phyloP scores from a whole-genome alignment of 2,797 vertebrate species.

The Yasuhikotakia modesta region DNA sequence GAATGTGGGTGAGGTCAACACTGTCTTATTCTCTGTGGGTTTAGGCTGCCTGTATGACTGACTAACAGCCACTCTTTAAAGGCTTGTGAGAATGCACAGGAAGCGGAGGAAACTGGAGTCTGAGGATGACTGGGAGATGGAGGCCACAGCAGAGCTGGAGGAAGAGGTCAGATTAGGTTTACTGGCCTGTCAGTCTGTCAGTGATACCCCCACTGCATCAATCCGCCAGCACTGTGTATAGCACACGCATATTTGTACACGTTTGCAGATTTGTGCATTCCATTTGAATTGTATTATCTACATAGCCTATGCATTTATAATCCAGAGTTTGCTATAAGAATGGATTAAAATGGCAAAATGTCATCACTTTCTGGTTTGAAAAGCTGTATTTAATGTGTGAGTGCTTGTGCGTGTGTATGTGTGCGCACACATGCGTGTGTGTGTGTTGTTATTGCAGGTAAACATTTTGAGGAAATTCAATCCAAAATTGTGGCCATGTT shows the following conservation, averaged over 20 bases:
- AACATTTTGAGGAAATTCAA: conserved; percentile 43
- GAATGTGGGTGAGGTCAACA: conserved; percentile 36
- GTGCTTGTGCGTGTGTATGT: background rate
- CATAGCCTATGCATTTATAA: background rate
- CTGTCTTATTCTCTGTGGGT: conserved; percentile 23
- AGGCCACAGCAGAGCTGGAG: conserved; percentile 67
- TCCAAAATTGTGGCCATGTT: conserved; percentile 47
- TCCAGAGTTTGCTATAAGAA: background rate
- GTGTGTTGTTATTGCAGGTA: background rate
- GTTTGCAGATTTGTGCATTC: background rate
- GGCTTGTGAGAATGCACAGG: conserved; percentile 37
- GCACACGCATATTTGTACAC: conserved; percentile 15
- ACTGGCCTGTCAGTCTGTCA: conserved; percentile 78
- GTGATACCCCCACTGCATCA: conserved; percentile 82
- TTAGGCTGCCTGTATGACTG: conserved; percentile 25
- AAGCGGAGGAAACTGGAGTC: conserved; percentile 61
- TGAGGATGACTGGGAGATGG: conserved; percentile 67
- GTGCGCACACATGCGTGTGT: too few relatives aligned
- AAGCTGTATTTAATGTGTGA: too few relatives aligned
- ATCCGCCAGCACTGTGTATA: conserved; percentile 65
- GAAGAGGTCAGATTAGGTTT: conserved; percentile 73
- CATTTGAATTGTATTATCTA: conserved; percentile 16
- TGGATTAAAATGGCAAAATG: background rate
- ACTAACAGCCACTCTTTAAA: conserved; percentile 32
- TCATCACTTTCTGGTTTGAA: background rate